Conservation (phyloP, 2,797 vertebrate genomes). For the Syngnathus acus region DNA sequence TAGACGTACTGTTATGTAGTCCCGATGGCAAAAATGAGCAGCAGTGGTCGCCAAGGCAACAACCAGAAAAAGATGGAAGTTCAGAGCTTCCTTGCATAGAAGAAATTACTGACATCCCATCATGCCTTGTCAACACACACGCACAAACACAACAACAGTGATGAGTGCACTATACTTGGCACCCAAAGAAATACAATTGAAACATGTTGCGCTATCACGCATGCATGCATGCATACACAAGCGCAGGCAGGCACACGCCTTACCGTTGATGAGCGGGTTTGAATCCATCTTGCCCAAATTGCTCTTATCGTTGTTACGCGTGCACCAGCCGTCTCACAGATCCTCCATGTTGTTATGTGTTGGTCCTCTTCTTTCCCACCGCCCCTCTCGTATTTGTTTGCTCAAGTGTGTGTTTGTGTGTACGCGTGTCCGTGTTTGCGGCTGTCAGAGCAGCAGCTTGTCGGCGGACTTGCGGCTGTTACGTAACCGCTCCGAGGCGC, state of each 20-base stretch:
- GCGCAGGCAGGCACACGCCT: slow-evolving; percentile 27
- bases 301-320: background rate
- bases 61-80: slow-evolving; percentile 1
- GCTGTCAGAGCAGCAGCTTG: slow-evolving; percentile 24
- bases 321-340: slow-evolving; percentile 16
- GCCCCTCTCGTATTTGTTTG: background rate
- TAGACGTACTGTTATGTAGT: background rate
- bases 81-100: background rate
- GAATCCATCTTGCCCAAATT: slow-evolving; percentile 60
- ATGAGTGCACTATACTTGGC: background rate
- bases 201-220: slow-evolving; percentile 1
- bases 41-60: background rate
- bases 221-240: slow-evolving; percentile 6
- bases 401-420: background rate
- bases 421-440: background rate
- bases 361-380: background rate
- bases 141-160: background rate
- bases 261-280: slow-evolving; percentile 70
- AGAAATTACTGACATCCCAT: background rate
- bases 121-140: background rate
- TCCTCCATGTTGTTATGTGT: slow-evolving; percentile 29
- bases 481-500: slow-evolving; percentile 60
- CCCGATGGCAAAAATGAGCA: background rate
- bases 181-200: background rate
- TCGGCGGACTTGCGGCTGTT: slow-evolving; percentile 46